Evolutionary conservation across 2,797 vertebrate genomes (phyloP), one percentile per base, ranked within the genome.

Genomic region (Xiphophorus birchmanni): DNA sequence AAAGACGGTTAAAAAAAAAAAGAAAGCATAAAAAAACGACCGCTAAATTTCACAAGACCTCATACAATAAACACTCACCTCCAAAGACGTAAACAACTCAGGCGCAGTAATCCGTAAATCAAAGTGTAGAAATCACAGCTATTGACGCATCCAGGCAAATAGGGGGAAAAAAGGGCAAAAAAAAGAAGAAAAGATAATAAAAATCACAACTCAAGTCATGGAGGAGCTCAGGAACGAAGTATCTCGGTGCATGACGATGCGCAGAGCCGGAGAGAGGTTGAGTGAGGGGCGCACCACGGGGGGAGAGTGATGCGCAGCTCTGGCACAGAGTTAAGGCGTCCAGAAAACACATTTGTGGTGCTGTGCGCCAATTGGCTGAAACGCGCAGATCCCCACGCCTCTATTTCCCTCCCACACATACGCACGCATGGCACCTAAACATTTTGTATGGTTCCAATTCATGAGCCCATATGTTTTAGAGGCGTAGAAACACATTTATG

Each of bases 361-460:
- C 95, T 86, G 77, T 81, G 83, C 81, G 83, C 91, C 88, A 74
- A 97, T 97, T 97, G 97, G 97, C 84, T 94, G 35, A 89, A 63
- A 85, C 84, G 17, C 35, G 29, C 58, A 73, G 45, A 82, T 13
- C 81, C 73, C 82, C 79, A 91, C 91, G 90, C 78, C 94, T 1
- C 81, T 11, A 29, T 50, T 45, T 73, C 47, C 9, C 52, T 37
- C 45, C 37, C 23, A 15, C 74, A 32, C 29, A 45, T 26, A 15
- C 52, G 18, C 74, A 37, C 73, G 42, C 74, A 82, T 48, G 37
- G 8, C 18, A 52, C 76, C 45, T 71, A 29, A 76, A 54, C 72
- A 73, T 73, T 85, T 44, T 18, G 54, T 80, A 69, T 52, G 78
- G 75, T 82, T 73, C 79, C 40, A 73, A 42, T 29, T 50, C 23